Evolutionary conservation across 2,888 invertebrate genomes (phyloP).

Genomic region (Latheticus oryzae): DNA sequence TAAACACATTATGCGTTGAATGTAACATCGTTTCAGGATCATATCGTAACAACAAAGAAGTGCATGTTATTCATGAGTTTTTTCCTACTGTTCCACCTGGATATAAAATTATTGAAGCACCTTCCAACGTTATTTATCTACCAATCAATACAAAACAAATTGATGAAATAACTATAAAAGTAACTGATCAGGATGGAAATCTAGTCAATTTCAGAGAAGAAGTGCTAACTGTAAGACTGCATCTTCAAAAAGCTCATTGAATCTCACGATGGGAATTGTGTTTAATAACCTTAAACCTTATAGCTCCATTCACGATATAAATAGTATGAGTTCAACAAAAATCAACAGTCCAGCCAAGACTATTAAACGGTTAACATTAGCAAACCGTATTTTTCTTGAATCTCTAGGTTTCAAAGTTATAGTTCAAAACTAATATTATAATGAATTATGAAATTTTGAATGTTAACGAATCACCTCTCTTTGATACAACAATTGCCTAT

Average conservation of each 20-base stretch:
- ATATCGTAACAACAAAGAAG: conserved; percentile 22
- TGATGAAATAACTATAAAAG: conserved; percentile 50
- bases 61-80: conserved; percentile 49
- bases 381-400: neutral
- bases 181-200: conserved; percentile 55
- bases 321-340: neutral
- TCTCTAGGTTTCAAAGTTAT: conserved; percentile 3
- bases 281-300: conserved; percentile 3
- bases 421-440: conserved; percentile 1
- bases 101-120: conserved; percentile 58
- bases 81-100: conserved; percentile 53
- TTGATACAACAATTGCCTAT: conserved; percentile 2
- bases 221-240: conserved; percentile 51
- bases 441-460: conserved; percentile 5
- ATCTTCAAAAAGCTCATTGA: conserved; percentile 21
- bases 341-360: neutral
- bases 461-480: neutral
- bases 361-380: conserved; percentile 1
- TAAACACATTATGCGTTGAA: conserved; percentile 24
- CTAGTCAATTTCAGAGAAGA: conserved; percentile 56
- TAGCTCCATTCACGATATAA: conserved; percentile 2
- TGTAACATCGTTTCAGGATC: conserved; percentile 36
- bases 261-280: conserved; percentile 6
- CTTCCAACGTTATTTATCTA: conserved; percentile 57
- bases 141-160: conserved; percentile 52